phyloP scores from a whole-genome alignment of 2,888 invertebrate species.

The Ichneumon xanthorius region DNA sequence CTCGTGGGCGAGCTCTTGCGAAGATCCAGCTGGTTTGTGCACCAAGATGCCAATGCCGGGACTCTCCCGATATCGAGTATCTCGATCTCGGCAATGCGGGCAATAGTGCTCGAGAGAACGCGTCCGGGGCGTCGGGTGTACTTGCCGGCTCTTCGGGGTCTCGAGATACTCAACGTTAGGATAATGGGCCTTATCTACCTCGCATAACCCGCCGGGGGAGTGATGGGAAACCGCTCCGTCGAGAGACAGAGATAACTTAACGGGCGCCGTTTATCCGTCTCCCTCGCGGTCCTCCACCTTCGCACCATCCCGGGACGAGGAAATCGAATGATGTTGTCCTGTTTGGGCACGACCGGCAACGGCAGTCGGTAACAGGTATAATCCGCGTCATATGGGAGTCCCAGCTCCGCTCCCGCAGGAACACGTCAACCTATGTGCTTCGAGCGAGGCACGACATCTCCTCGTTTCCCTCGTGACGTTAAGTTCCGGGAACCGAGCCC shows the following conservation, averaged over 20 bases:
- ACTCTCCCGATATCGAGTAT: slow-evolving; percentile 54
- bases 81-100: slow-evolving; percentile 57
- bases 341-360: slow-evolving; percentile 9
- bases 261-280: slow-evolving; percentile 37
- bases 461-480: slow-evolving; percentile 48
- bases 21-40: slow-evolving; percentile 26
- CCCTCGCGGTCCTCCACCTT: slow-evolving; percentile 7
- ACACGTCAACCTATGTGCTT: slow-evolving; percentile 37
- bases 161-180: slow-evolving; percentile 59
- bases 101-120: slow-evolving; percentile 56
- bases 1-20: slow-evolving; percentile 13
- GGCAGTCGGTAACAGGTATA: slow-evolving; percentile 45
- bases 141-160: slow-evolving; percentile 44
- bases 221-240: slow-evolving; percentile 73
- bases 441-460: slow-evolving; percentile 39
- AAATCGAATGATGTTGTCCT: slow-evolving; percentile 54
- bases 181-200: slow-evolving; percentile 73
- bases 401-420: slow-evolving; percentile 42
- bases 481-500: slow-evolving; percentile 37
- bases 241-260: slow-evolving; percentile 65
- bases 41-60: slow-evolving; percentile 24
- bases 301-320: slow-evolving; percentile 43
- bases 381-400: slow-evolving; percentile 40
- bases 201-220: slow-evolving; percentile 68
- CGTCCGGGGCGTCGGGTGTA: slow-evolving; percentile 18